A percentile compares a stretch with the other conserved stretches of the same genome.
phyloP scores from a whole-genome alignment of 2,888 invertebrate species.

The Nymphalis urticae region DNA sequence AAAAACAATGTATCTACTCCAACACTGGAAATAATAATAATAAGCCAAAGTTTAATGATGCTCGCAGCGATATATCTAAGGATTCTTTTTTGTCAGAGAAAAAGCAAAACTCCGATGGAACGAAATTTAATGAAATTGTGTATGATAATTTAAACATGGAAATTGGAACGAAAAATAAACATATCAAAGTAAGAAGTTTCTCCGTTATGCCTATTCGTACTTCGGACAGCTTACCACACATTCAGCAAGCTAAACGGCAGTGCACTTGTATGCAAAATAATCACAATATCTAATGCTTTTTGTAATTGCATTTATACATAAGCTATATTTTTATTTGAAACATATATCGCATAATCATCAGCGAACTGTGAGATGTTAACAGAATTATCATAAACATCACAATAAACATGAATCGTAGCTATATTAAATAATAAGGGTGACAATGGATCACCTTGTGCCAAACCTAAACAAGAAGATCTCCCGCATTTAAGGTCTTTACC shows the following conservation, averaged over 20 bases:
- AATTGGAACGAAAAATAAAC: conserved; percentile 47
- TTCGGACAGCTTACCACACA: conserved; percentile 12
- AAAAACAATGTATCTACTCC: conserved; percentile 51
- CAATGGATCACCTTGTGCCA: too few relatives aligned
- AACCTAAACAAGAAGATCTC: too few relatives aligned
- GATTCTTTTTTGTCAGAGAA: background rate
- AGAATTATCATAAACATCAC: too few relatives aligned
- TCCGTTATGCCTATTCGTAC: conserved; percentile 12
- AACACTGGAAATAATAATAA: conserved; percentile 50
- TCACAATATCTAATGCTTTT: too few relatives aligned
- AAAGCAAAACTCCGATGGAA: conserved; percentile 18
- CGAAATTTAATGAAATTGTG: conserved; percentile 21
- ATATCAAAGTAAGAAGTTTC: conserved; percentile 63
- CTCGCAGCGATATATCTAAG: conserved; percentile 13
- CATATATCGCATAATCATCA: too few relatives aligned
- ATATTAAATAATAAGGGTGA: too few relatives aligned
- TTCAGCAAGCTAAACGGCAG: conserved; percentile 34
- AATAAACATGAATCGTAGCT: too few relatives aligned
- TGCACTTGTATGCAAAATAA: conserved; percentile 51
- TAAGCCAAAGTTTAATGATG: conserved; percentile 18
- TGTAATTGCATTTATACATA: too few relatives aligned
- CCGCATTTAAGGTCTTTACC: too few relatives aligned
- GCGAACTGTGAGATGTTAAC: too few relatives aligned
- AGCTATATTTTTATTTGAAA: too few relatives aligned
- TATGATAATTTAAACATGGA: conserved; percentile 26